Evolutionary conservation across 2,888 invertebrate genomes (phyloP), one percentile per base, ranked within the genome.

Genomic region (Tenthredo distinguenda): DNA sequence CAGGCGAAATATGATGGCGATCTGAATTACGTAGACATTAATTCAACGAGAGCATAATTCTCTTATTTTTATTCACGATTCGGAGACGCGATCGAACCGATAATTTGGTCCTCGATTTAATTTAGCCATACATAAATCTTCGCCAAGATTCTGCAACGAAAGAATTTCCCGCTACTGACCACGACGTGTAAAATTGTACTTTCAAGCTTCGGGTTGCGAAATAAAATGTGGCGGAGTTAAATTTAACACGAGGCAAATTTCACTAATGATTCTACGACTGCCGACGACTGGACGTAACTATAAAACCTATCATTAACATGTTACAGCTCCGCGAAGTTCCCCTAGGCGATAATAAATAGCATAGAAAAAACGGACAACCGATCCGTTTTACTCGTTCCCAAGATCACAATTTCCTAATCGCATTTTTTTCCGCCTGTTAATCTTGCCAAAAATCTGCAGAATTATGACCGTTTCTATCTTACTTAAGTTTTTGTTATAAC

Each of bases 261-360:
- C 40, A 21, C 62, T 81, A 81, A 81, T 81, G 58, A 58, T 81
- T 62, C 12, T 81, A 62, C 37, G 26, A 81, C 58, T 10, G 9
- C 12, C 58, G 40, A 62, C 50, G 21, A 81, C 81, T 81, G 26
- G 34, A 40, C 62, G 62, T 62, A 81, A 62, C 81, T 40, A 58
- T 81, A 31, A 81, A 81, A 81, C 81, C 62, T 62, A 62, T 81
- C 37, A 81, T 81, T 81, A 58, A 40, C 58, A 12, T 21, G 81
- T 58, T 81, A 50, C 81, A 81, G 40, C 40, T 62, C 21, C 40
- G 37, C 34, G 12, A 62, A 81, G 62, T 21, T 40, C 37, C 81
- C 62, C 62, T 15, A 34, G 58, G 81, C 81, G 40, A 15, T 81
- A 50, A 40, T 40, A 40, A 62, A 62, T 81, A 40, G 34, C 21